Conservation (phyloP, 2,113 vertebrate genomes). For the Sylvilagus bachmani region DNA sequence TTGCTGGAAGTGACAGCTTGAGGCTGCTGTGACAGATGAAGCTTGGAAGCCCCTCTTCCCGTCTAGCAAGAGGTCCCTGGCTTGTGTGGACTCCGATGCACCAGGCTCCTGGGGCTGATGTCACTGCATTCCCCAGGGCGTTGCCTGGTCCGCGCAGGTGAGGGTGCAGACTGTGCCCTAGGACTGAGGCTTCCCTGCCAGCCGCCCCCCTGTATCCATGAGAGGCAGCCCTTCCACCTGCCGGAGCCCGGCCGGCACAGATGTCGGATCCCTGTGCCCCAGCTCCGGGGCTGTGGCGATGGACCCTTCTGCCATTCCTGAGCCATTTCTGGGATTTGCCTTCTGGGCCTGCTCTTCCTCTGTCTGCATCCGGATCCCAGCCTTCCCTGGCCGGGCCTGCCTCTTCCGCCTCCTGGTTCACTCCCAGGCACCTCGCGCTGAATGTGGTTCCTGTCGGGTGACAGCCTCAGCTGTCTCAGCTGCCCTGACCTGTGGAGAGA, state of each 20-base stretch:
- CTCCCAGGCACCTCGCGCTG: background rate
- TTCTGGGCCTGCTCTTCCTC: background rate
- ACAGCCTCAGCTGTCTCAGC: background rate
- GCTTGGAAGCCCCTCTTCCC: background rate
- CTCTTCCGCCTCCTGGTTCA: background rate
- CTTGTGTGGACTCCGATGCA: background rate
- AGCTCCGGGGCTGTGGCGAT: rapidly evolving
- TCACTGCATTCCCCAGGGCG: background rate
- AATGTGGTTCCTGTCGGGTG: background rate
- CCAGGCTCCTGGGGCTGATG: background rate
- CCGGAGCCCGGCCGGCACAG: background rate
- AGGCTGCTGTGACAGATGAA: constrained; percentile 5
- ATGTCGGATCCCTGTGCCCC: background rate
- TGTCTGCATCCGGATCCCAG: background rate
- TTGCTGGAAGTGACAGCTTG: background rate
- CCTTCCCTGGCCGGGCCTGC: background rate
- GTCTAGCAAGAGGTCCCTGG: background rate
- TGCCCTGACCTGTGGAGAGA: background rate
- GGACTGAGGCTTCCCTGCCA: background rate
- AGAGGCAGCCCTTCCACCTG: background rate
- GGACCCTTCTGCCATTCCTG: rapidly evolving
- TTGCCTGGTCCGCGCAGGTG: background rate
- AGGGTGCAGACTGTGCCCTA: too few relatives aligned
- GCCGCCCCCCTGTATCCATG: background rate
- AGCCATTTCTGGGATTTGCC: background rate